Conservation (phyloP, 2,113 vertebrate species). For the Lagopus leucura region DNA sequence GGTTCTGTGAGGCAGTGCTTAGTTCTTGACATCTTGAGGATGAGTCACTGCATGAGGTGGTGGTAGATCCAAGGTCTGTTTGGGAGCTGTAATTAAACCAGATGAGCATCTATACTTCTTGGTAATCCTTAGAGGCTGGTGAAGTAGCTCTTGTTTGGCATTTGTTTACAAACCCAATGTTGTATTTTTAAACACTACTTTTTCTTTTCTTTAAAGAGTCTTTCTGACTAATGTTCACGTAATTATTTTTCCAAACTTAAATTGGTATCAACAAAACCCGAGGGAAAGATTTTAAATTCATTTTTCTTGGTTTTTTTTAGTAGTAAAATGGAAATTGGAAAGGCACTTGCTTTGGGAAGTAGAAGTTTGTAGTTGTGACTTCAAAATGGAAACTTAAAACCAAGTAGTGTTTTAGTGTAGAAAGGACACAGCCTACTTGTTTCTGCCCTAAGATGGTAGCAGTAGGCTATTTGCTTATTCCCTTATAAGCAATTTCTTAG, state of each 20-base stretch:
- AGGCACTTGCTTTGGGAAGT: neutral
- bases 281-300: neutral
- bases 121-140: neutral
- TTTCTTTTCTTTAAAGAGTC: neutral
- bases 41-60: neutral
- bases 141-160: neutral
- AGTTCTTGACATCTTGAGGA: neutral
- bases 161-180: neutral
- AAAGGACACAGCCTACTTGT: neutral
- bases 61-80: neutral
- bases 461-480: neutral
- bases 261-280: neutral
- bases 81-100: constrained; percentile 6
- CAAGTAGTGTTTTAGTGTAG: neutral
- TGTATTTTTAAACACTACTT: neutral
- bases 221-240: neutral
- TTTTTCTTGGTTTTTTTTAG: neutral
- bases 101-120: neutral
- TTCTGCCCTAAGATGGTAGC: neutral
- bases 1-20: neutral
- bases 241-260: neutral
- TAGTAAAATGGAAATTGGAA: neutral
- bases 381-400: neutral
- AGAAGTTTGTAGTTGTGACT: neutral
- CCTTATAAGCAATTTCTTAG: neutral